A percentile compares a stretch with the other conserved stretches of the same genome.
Evolutionary conservation across 1,140 invertebrate genomes (phyloP).

Genomic region (Eubasilissa regina): DNA sequence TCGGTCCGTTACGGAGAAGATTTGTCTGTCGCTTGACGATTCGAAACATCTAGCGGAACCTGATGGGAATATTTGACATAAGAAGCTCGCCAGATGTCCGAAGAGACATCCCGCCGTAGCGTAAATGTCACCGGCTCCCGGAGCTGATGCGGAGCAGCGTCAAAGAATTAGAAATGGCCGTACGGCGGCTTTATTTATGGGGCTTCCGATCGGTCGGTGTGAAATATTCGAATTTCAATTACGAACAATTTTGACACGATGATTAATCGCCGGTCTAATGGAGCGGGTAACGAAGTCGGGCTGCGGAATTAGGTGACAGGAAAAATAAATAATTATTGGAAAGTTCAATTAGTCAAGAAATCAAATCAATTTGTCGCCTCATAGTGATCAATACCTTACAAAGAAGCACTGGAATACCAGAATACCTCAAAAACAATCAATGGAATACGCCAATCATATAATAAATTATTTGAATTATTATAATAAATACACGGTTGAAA

Average conservation of each 20-base stretch:
- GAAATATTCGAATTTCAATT: slow-evolving; percentile 39
- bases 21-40: slow-evolving; percentile 10
- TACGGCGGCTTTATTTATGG: background rate
- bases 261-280: slow-evolving; percentile 25
- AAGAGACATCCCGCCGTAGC: background rate
- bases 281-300: background rate
- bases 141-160: slow-evolving; percentile 30
- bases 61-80: background rate
- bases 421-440: no score
- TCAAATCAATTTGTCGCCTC: slow-evolving; percentile 20
- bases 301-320: background rate
- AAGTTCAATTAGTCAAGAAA: slow-evolving; percentile 24
- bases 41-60: background rate
- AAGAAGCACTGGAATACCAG: no score
- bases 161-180: slow-evolving; percentile 6
- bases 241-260: slow-evolving; percentile 36
- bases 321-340: slow-evolving; percentile 13
- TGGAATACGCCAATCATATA: no score
- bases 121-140: slow-evolving; percentile 25
- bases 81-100: slow-evolving; percentile 34
- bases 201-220: background rate
- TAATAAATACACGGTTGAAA: no score
- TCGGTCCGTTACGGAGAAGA: background rate
- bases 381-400: no score
- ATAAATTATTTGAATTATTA: no score